Percentiles rank a stretch among this genome's conserved stretches.
Evolutionary conservation across 2,888 invertebrate genomes (phyloP).

Genomic region (Patella caerulea): DNA sequence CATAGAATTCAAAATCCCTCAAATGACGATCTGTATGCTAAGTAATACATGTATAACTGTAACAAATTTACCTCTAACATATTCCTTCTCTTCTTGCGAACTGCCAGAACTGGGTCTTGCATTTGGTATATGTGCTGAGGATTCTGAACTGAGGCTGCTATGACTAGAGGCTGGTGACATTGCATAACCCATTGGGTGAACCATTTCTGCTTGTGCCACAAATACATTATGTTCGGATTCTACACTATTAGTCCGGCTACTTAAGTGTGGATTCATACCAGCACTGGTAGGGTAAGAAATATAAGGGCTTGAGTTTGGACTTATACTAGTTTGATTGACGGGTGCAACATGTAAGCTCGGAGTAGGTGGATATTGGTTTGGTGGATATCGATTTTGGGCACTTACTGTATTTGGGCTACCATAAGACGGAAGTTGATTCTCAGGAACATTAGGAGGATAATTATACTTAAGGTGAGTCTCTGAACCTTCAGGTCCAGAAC

Average conservation of each 20-base stretch:
- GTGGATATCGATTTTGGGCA: background rate
- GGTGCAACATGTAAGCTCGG: background rate
- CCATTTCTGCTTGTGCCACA: conserved; percentile 39
- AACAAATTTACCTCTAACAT: conserved; percentile 51
- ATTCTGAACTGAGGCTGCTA: conserved; percentile 56
- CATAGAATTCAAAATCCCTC: no score
- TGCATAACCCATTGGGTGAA: conserved; percentile 32
- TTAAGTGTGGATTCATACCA: background rate
- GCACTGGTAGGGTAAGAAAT: background rate
- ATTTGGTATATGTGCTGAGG: conserved; percentile 37
- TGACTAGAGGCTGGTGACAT: conserved; percentile 60
- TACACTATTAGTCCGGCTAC: conserved; percentile 24
- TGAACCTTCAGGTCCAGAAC: conserved; percentile 25
- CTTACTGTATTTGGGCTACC: conserved; percentile 15
- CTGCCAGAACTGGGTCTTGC: conserved; percentile 48
- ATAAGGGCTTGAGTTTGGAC: background rate
- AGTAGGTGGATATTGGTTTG: conserved; percentile 13
- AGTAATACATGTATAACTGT: no score
- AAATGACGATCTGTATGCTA: no score
- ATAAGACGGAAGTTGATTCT: conserved; percentile 1
- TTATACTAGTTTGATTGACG: background rate
- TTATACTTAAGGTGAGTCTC: conserved; percentile 17
- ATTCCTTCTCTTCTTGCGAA: conserved; percentile 58
- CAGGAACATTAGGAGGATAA: background rate
- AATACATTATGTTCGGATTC: conserved; percentile 36